These are phyloP conservation scores for Scomberomorus guttatus DNA, from an alignment of 2,797 vertebrate species.

Conservation along the genomic window DNA sequence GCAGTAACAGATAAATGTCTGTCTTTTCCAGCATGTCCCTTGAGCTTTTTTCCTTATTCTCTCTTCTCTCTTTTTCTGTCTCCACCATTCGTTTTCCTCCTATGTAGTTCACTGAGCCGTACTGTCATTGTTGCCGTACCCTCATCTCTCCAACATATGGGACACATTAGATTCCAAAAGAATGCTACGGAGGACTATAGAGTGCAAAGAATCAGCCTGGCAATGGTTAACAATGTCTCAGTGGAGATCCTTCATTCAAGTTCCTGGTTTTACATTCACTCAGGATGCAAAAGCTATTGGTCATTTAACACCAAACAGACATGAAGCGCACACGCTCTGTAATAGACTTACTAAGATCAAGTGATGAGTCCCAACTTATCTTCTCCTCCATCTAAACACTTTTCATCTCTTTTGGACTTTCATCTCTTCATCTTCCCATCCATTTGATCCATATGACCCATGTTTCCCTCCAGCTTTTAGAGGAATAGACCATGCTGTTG, in stretches of 20 bases:
- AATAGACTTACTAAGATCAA: conserved; percentile 20
- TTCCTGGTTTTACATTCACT: conserved; percentile 44
- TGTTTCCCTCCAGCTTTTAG: conserved; percentile 26
- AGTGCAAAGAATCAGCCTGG: conserved; percentile 63
- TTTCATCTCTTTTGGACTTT: conserved; percentile 46
- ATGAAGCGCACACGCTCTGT: conserved; percentile 20
- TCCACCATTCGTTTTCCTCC: conserved; percentile 37
- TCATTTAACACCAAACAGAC: conserved; percentile 57
- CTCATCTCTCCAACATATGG: conserved; percentile 75
- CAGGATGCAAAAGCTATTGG: conserved; percentile 26
- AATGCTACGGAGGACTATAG: conserved; percentile 53
- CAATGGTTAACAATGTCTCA: conserved; percentile 65
- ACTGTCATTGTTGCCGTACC: conserved; percentile 59
- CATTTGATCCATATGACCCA: conserved; percentile 24
- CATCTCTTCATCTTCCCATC: conserved; percentile 29
- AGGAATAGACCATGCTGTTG: neutral
- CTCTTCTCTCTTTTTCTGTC: conserved; percentile 22
- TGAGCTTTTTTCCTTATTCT: conserved; percentile 29
- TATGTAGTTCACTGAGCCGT: conserved; percentile 25
- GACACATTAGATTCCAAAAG: conserved; percentile 74
- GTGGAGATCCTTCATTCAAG: conserved; percentile 53
- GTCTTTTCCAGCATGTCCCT: conserved; percentile 18
- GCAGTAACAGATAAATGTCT: conserved; percentile 53
- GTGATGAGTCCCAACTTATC: conserved; percentile 37
- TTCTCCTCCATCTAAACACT: conserved; percentile 19